Evolutionary conservation across 2,888 invertebrate genomes (phyloP).

Genomic region (Labia minor): DNA sequence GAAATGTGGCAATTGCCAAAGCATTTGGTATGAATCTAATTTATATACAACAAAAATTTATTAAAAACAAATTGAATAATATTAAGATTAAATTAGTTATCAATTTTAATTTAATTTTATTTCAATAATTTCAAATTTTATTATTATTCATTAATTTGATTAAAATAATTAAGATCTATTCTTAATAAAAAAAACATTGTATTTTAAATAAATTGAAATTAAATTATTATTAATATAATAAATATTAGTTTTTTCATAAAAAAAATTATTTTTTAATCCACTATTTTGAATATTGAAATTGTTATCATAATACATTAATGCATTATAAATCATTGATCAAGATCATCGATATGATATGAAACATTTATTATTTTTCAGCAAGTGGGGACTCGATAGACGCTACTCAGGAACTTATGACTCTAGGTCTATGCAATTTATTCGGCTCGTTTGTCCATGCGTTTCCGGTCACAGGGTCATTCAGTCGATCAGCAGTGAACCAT

Average conservation of each 20-base stretch:
- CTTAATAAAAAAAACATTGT: too few relatives aligned
- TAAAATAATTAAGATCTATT: not conserved
- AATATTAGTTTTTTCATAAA: too few relatives aligned
- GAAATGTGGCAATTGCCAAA: constrained; percentile 91
- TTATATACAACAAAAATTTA: not conserved
- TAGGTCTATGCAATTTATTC: constrained; percentile 72
- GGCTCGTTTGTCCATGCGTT: constrained; percentile 84
- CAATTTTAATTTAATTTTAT: not conserved
- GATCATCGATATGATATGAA: too few relatives aligned
- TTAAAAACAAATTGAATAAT: constrained; percentile 27
- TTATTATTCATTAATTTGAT: constrained; percentile 13
- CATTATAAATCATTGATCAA: too few relatives aligned
- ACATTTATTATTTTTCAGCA: constrained; percentile 46
- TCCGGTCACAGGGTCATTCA: constrained; percentile 84
- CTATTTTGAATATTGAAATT: too few relatives aligned
- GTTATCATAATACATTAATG: too few relatives aligned
- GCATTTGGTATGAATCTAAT: constrained; percentile 62
- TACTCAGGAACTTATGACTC: constrained; percentile 78
- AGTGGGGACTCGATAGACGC: constrained; percentile 74
- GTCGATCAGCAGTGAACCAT: constrained; percentile 84
- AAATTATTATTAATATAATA: too few relatives aligned
- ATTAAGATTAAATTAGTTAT: not conserved
- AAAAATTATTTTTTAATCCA: too few relatives aligned
- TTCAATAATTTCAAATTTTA: not conserved
- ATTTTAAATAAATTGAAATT: too few relatives aligned